Percentiles rank a stretch among this genome's conserved stretches.
Evolutionary conservation across 2,888 invertebrate species (phyloP).

Genomic region (Cosmopolites sordidus): DNA sequence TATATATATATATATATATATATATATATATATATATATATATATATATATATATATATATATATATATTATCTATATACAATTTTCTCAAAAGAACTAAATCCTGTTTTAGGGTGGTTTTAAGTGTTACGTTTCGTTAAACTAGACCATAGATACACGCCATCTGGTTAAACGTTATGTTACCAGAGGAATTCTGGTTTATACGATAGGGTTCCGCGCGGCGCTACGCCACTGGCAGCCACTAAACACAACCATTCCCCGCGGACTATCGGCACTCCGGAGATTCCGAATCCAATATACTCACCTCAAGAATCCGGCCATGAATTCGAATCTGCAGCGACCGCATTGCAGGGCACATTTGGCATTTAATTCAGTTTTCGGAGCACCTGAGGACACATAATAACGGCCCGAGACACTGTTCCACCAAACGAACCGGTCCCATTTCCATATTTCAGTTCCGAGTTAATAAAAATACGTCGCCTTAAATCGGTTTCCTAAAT

Average conservation of each 20-base stretch:
- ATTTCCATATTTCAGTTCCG: slow-evolving; percentile 26
- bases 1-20: too few species aligned
- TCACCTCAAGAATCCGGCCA: slow-evolving; percentile 22
- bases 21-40: too few species aligned
- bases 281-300: slow-evolving; percentile 17
- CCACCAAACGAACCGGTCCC: slow-evolving; percentile 3
- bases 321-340: slow-evolving; percentile 25
- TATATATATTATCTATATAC: too few species aligned
- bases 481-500: slow-evolving; percentile 25
- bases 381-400: slow-evolving; percentile 28
- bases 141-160: too few species aligned
- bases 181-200: too few species aligned
- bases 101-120: too few species aligned
- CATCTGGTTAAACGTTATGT: too few species aligned
- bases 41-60: too few species aligned
- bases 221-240: background rate
- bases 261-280: slow-evolving; percentile 7
- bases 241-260: slow-evolving; percentile 14
- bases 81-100: too few species aligned
- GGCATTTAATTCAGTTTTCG: slow-evolving; percentile 28
- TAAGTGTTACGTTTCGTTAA: too few species aligned
- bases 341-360: slow-evolving; percentile 28
- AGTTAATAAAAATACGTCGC: slow-evolving; percentile 27
- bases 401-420: slow-evolving; percentile 12
- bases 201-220: too few species aligned